Evolutionary conservation across 2,113 vertebrate genomes (phyloP).

Genomic region (Rhegmatorhina hoffmannsi): DNA sequence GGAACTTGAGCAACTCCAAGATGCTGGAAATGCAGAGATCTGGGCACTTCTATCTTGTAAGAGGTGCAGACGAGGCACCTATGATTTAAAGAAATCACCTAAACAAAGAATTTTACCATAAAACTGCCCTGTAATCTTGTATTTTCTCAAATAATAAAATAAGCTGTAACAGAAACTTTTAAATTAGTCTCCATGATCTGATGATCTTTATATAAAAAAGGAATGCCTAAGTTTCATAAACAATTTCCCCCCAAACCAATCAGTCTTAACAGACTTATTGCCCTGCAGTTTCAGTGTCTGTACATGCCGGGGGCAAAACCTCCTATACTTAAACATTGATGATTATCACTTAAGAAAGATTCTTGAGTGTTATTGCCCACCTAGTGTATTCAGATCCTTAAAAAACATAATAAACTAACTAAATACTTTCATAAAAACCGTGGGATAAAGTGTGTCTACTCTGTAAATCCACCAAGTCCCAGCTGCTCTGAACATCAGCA

Average conservation of each 20-base stretch:
- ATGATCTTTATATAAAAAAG: background rate
- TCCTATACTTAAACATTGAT: background rate
- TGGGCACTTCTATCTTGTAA: background rate
- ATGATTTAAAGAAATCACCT: background rate
- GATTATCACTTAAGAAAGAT: background rate
- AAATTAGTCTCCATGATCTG: rapidly evolving
- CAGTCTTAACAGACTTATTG: background rate
- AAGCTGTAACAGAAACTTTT: background rate
- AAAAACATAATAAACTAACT: background rate
- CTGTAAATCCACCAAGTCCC: background rate
- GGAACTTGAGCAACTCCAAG: background rate
- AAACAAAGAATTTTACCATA: background rate
- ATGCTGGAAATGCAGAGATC: background rate
- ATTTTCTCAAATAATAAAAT: background rate
- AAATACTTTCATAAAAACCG: background rate
- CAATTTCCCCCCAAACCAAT: background rate
- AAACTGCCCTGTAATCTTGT: background rate
- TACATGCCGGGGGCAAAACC: background rate
- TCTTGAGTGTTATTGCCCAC: background rate
- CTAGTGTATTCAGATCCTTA: background rate
- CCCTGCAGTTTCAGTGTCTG: background rate
- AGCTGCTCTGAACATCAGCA: background rate
- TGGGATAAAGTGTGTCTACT: background rate
- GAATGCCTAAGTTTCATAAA: rapidly evolving
- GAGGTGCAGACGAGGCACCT: background rate